Evolutionary conservation across 2,888 invertebrate genomes (phyloP).

Genomic region (Leistus spinibarbis): DNA sequence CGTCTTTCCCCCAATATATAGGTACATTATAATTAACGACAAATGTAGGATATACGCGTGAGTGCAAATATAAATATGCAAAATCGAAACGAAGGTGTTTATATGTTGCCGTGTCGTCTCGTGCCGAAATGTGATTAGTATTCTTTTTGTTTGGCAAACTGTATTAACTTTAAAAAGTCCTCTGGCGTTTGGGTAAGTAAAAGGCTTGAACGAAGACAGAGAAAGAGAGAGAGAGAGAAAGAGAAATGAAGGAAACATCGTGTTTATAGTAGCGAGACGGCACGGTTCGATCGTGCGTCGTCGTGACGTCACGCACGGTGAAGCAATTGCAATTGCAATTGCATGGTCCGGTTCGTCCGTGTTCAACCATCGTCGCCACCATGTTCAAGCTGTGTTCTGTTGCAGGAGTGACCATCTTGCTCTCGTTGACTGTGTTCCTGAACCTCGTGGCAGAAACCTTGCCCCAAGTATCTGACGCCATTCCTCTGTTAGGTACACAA

Average conservation of each 20-base stretch:
- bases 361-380: conserved; percentile 48
- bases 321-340: too few species aligned
- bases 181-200: background rate
- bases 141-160: background rate
- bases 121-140: background rate
- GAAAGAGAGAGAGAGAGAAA: conserved; percentile 24
- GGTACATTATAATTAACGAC: background rate
- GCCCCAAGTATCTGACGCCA: conserved; percentile 99
- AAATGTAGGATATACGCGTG: background rate
- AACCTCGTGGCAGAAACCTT: conserved; percentile 99
- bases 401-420: conserved; percentile 98
- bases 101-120: conserved; percentile 1
- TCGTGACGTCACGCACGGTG: background rate
- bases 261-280: background rate
- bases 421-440: conserved; percentile 99
- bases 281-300: conserved; percentile 1
- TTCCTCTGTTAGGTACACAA: conserved; percentile 95
- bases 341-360: conserved; percentile 27
- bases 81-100: background rate
- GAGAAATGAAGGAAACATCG: background rate
- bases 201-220: conserved; percentile 43
- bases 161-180: too few species aligned
- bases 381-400: conserved; percentile 70
- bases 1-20: background rate
- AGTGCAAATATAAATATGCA: background rate